Evolutionary conservation across 2,797 vertebrate genomes (phyloP).

Genomic region (Enteromius treurensis): DNA sequence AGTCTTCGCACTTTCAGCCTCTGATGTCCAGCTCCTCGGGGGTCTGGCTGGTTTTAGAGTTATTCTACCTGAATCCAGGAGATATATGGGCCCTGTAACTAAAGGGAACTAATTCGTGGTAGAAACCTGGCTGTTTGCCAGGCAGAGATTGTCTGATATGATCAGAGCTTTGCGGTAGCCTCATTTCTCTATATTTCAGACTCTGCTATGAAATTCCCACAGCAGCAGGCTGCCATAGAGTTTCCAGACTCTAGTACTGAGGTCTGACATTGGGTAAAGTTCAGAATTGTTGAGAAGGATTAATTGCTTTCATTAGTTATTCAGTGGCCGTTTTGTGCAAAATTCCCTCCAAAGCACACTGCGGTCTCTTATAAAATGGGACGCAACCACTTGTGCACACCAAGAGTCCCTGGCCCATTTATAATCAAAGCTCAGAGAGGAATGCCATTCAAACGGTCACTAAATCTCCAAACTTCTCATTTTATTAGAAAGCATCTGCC

Average conservation of each 20-base stretch:
- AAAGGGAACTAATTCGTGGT: background rate
- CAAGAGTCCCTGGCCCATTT: constrained; percentile 27
- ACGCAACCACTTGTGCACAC: constrained; percentile 30
- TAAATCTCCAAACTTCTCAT: background rate
- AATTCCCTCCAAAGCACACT: constrained; percentile 12
- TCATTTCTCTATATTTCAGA: constrained; percentile 20
- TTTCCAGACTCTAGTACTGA: constrained; percentile 1
- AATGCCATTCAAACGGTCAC: constrained; percentile 6
- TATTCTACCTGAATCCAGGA: constrained; percentile 13
- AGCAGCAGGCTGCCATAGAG: background rate
- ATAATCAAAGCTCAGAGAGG: constrained; percentile 16
- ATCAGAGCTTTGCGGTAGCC: constrained; percentile 4
- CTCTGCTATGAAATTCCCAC: constrained; percentile 20
- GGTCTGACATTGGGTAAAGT: constrained; percentile 1
- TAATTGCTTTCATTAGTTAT: constrained; percentile 50
- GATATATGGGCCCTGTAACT: constrained; percentile 3
- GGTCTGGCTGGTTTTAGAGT: constrained; percentile 12
- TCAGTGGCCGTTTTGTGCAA: constrained; percentile 40
- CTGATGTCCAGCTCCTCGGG: constrained; percentile 4
- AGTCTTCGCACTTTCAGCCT: background rate
- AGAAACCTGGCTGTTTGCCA: constrained; percentile 22
- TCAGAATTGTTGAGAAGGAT: constrained; percentile 8
- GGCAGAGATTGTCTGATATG: constrained; percentile 23
- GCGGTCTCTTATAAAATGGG: constrained; percentile 36
- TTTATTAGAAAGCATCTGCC: constrained; percentile 24